These are phyloP conservation scores for Zelleria hepariella DNA, from an alignment of 2,888 invertebrate species.

Conservation along the genomic window DNA sequence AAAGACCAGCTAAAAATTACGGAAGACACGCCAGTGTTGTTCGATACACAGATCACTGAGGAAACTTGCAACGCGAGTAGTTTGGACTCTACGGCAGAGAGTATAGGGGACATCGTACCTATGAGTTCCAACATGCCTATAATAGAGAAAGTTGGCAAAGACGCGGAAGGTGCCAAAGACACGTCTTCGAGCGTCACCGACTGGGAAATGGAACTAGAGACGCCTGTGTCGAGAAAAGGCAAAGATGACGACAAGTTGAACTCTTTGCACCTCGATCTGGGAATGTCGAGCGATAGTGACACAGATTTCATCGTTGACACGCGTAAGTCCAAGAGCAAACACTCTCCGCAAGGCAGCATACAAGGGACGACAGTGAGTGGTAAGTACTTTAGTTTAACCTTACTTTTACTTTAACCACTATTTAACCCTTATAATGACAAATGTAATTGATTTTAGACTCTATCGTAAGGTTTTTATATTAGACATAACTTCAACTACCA, in stretches of 20 bases:
- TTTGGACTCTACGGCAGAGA: slow-evolving; percentile 53
- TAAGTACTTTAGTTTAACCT: slow-evolving; percentile 25
- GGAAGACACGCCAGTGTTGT: slow-evolving; percentile 71
- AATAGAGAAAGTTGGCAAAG: slow-evolving; percentile 40
- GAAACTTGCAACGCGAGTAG: slow-evolving; percentile 55
- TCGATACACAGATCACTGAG: slow-evolving; percentile 49
- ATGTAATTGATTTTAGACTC: not conserved
- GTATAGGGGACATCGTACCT: slow-evolving; percentile 47
- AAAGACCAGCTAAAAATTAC: slow-evolving; percentile 48
- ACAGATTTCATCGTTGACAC: slow-evolving; percentile 50
- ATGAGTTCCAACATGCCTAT: slow-evolving; percentile 36
- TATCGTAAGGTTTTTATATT: no score
- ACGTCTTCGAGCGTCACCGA: slow-evolving; percentile 58
- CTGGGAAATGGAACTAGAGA: slow-evolving; percentile 75
- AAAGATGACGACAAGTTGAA: slow-evolving; percentile 60
- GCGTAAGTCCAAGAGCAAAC: slow-evolving; percentile 42
- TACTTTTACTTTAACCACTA: no score
- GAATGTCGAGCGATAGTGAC: slow-evolving; percentile 68
- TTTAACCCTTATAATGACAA: no score
- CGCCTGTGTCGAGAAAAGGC: slow-evolving; percentile 53
- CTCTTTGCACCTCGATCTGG: slow-evolving; percentile 59
- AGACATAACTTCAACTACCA: no score
- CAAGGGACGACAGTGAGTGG: slow-evolving; percentile 48
- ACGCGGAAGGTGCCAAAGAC: slow-evolving; percentile 43
- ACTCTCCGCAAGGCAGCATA: slow-evolving; percentile 38